These are phyloP conservation scores for Eupithecia insigniata DNA, from an alignment of 2,888 invertebrate species.

Conservation along the genomic window DNA sequence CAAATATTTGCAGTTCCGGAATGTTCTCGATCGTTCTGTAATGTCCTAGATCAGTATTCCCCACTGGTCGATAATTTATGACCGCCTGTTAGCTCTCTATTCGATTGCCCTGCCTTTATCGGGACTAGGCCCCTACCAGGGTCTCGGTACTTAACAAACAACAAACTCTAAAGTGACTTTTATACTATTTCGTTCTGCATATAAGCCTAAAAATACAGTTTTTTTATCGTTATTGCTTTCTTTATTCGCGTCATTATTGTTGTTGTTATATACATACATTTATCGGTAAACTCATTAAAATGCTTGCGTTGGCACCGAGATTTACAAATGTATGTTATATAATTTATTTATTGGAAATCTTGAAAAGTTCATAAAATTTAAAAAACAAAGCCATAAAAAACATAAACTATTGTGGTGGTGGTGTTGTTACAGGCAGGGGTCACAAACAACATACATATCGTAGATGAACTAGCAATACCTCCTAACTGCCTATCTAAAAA, in stretches of 20 bases:
- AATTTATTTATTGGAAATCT: too few species aligned
- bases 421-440: too few species aligned
- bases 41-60: slow-evolving; percentile 36
- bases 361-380: too few species aligned
- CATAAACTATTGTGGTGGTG: not conserved
- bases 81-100: slow-evolving; percentile 31
- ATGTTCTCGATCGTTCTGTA: slow-evolving; percentile 14
- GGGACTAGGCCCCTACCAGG: slow-evolving; percentile 9
- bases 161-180: not conserved
- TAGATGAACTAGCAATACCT: too few species aligned
- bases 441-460: too few species aligned
- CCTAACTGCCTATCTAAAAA: too few species aligned
- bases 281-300: not conserved
- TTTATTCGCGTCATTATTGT: not conserved
- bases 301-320: not conserved
- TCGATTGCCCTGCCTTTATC: slow-evolving; percentile 37
- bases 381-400: not conserved
- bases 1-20: not conserved
- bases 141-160: not conserved
- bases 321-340: not conserved
- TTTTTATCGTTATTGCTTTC: not conserved
- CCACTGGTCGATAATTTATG: slow-evolving; percentile 29
- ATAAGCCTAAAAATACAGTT: not conserved
- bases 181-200: not conserved
- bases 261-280: too few species aligned